A percentile compares a stretch with the other conserved stretches of the same genome.
These are phyloP conservation scores for Sphaerophoria taeniata DNA, from an alignment of 2,888 invertebrate genomes.

Conservation along the genomic window DNA sequence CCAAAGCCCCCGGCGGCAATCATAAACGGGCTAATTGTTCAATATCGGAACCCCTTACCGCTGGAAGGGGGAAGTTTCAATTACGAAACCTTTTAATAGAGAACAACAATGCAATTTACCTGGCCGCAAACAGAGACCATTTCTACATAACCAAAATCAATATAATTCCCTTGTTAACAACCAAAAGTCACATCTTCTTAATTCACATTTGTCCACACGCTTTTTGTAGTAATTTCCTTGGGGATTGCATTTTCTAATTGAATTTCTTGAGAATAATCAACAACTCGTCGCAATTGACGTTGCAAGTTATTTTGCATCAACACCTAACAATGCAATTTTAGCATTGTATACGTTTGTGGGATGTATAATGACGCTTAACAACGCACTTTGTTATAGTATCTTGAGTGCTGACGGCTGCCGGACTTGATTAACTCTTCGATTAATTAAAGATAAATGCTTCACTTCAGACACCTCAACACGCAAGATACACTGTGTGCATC, in stretches of 20 bases:
- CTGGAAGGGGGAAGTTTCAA: no score
- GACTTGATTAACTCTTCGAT: conserved; percentile 20
- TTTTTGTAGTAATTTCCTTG: conserved; percentile 3
- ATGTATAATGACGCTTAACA: neutral
- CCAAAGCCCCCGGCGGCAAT: no score
- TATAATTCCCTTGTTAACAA: neutral
- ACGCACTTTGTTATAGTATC: neutral
- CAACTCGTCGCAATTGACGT: conserved; percentile 20
- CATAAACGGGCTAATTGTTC: no score
- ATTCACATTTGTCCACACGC: conserved; percentile 1
- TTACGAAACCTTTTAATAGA: no score
- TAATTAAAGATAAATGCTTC: conserved; percentile 13
- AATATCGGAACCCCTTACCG: no score
- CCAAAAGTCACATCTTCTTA: neutral
- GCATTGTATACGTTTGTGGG: neutral
- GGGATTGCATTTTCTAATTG: conserved; percentile 49
- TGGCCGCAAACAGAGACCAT: no score
- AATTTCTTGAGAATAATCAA: conserved; percentile 35
- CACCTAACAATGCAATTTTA: neutral
- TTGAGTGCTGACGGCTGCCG: neutral
- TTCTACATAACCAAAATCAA: no score
- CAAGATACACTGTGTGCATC: neutral
- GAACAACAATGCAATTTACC: no score
- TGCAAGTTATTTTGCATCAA: conserved; percentile 1
- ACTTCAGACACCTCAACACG: conserved; percentile 5